These are phyloP conservation scores for Seira sanloemensis DNA, from an alignment of 2,888 invertebrate genomes.

Conservation along the genomic window DNA sequence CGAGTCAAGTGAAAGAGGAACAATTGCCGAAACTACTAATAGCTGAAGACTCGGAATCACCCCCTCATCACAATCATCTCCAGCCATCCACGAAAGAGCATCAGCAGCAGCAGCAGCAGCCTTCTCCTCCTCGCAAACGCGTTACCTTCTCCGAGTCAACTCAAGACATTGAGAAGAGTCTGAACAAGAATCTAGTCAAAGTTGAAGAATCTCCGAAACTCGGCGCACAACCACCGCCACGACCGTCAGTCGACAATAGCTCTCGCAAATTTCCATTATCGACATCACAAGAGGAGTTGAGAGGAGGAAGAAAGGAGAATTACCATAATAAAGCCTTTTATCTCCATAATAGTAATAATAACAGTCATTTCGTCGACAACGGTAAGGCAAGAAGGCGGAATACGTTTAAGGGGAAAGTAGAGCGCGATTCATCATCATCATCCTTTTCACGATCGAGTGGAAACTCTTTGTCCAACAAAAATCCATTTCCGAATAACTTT, in stretches of 20 bases:
- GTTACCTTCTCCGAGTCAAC: not conserved
- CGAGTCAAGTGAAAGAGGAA: conserved; percentile 11
- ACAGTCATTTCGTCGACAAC: not conserved
- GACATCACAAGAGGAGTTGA: conserved; percentile 12
- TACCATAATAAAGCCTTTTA: conserved; percentile 54
- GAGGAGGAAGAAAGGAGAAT: conserved; percentile 17
- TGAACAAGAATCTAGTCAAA: not conserved
- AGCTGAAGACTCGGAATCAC: not conserved
- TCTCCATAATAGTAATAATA: conserved; percentile 42
- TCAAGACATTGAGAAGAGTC: no score
- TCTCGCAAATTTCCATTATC: not conserved
- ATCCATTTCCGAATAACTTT: conserved; percentile 34
- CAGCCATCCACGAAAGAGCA: not conserved
- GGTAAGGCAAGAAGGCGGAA: conserved; percentile 19
- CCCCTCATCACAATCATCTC: not conserved
- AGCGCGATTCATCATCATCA: conserved; percentile 1
- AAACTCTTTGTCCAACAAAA: not conserved
- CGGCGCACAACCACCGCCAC: no score
- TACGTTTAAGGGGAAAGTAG: not conserved
- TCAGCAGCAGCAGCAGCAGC: not conserved
- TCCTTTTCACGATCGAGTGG: conserved; percentile 7
- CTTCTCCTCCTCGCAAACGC: not conserved
- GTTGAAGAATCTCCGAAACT: no score
- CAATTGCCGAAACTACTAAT: not conserved
- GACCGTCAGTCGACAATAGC: no score